Conservation (phyloP, 2,113 vertebrate genomes). For the Siniperca knerii region DNA sequence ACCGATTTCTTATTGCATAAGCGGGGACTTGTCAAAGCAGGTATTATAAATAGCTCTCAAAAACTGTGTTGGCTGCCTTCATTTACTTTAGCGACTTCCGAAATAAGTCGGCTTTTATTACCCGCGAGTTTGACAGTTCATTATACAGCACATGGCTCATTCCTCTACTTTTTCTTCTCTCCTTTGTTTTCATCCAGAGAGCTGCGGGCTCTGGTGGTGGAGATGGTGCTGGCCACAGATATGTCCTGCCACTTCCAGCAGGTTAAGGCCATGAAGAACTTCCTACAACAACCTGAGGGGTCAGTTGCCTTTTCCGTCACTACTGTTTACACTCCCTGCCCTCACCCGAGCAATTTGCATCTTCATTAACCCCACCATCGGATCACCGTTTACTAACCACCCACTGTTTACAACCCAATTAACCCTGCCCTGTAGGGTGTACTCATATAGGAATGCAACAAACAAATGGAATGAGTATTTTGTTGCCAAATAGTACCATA, state of each 20-base stretch:
- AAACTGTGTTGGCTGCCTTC: slow-evolving; percentile 18
- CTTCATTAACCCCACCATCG: slow-evolving; percentile 47
- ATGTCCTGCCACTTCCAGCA: slow-evolving; percentile 99
- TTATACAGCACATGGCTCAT: slow-evolving; percentile 28
- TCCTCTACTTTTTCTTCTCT: background rate
- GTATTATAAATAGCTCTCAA: slow-evolving; percentile 55
- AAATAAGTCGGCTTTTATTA: slow-evolving; percentile 31
- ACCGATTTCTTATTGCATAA: slow-evolving; percentile 22
- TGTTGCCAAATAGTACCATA: slow-evolving; percentile 15
- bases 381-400: slow-evolving; percentile 37
- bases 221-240: slow-evolving; percentile 98
- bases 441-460: slow-evolving; percentile 10
- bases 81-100: slow-evolving; percentile 35
- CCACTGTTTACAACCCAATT: slow-evolving; percentile 64
- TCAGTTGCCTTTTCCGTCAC: slow-evolving; percentile 81
- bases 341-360: slow-evolving; percentile 35
- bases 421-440: slow-evolving; percentile 50
- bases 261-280: slow-evolving; percentile 98
- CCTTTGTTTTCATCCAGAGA: slow-evolving; percentile 84
- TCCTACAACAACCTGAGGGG: slow-evolving; percentile 96
- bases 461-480: background rate
- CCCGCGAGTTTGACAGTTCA: slow-evolving; percentile 19
- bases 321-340: slow-evolving; percentile 5
- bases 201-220: slow-evolving; percentile 94
- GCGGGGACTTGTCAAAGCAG: slow-evolving; percentile 45